A percentile compares a stretch with the other conserved stretches of the same genome.
These are phyloP conservation scores for Ciconia stormi DNA, from an alignment of 2,113 vertebrate species.

Conservation along the genomic window DNA sequence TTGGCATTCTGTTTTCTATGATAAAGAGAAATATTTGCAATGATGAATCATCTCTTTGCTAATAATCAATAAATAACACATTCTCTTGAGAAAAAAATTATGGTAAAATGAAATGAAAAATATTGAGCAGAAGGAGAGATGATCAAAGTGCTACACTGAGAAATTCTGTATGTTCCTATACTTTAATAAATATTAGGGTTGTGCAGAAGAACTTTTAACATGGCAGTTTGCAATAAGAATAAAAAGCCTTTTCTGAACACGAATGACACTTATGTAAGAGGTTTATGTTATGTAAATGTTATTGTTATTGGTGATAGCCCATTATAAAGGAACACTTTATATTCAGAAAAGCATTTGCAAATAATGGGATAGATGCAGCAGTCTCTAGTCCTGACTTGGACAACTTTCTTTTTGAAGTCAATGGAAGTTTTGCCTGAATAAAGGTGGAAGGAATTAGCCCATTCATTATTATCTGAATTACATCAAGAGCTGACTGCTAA, in stretches of 20 bases:
- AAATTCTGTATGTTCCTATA: not conserved
- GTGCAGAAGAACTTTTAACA: not conserved
- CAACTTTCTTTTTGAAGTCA: slow-evolving; percentile 61
- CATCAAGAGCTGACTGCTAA: slow-evolving; percentile 54
- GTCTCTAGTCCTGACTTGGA: slow-evolving; percentile 12
- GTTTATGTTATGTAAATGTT: slow-evolving; percentile 48
- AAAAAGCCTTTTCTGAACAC: not conserved
- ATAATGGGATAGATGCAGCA: slow-evolving; percentile 33
- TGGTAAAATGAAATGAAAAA: not conserved
- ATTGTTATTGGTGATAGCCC: not conserved
- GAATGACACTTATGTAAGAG: slow-evolving; percentile 3
- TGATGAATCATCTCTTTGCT: not conserved
- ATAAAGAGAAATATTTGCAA: slow-evolving; percentile 31
- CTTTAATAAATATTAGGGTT: not conserved
- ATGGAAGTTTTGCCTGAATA: slow-evolving; percentile 53
- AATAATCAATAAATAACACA: slow-evolving; percentile 32
- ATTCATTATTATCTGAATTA: slow-evolving; percentile 64
- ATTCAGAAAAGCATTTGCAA: slow-evolving; percentile 32
- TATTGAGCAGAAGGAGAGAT: not conserved
- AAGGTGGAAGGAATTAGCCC: slow-evolving; percentile 50
- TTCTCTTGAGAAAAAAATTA: not conserved
- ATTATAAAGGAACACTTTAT: slow-evolving; percentile 17
- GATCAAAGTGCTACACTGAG: not conserved
- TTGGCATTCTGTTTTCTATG: not conserved
- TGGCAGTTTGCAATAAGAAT: not conserved